Percentiles rank a stretch among this genome's conserved stretches.
Evolutionary conservation across 2,888 invertebrate species (phyloP).

Genomic region (Stenodema calcarata): DNA sequence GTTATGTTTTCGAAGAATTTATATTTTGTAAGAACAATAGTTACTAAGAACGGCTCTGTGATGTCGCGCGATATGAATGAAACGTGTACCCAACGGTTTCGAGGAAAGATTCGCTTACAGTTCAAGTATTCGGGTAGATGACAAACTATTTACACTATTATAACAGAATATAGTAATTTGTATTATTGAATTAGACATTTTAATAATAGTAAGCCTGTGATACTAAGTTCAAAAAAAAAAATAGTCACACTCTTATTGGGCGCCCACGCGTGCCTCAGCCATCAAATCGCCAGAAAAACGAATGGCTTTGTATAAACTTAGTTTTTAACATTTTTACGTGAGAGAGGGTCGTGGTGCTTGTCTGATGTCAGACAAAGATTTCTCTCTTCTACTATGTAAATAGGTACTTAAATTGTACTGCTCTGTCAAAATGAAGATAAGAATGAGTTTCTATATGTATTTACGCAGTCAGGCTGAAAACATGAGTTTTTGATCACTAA

Average conservation of each 20-base stretch:
- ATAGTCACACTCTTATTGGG: not conserved
- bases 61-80: not conserved
- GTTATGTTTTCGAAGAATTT: not conserved
- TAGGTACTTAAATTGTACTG: too few relatives aligned
- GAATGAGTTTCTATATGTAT: too few relatives aligned
- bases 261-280: not conserved
- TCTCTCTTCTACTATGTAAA: too few relatives aligned
- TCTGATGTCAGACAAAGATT: too few relatives aligned
- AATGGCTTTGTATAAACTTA: not conserved
- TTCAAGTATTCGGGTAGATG: not conserved
- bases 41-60: not conserved
- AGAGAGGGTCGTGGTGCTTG: not conserved
- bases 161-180: not conserved
- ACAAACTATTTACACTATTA: not conserved
- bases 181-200: not conserved
- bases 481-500: too few relatives aligned
- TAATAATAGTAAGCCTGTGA: constrained; percentile 23
- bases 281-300: not conserved
- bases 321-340: not conserved
- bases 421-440: too few relatives aligned
- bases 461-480: too few relatives aligned
- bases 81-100: not conserved
- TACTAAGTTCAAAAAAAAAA: not conserved
- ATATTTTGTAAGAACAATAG: not conserved
- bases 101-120: not conserved